Base-by-base conservation (phyloP, 2,797 vertebrate species). In the Mormyrops attenuatus region DNA sequence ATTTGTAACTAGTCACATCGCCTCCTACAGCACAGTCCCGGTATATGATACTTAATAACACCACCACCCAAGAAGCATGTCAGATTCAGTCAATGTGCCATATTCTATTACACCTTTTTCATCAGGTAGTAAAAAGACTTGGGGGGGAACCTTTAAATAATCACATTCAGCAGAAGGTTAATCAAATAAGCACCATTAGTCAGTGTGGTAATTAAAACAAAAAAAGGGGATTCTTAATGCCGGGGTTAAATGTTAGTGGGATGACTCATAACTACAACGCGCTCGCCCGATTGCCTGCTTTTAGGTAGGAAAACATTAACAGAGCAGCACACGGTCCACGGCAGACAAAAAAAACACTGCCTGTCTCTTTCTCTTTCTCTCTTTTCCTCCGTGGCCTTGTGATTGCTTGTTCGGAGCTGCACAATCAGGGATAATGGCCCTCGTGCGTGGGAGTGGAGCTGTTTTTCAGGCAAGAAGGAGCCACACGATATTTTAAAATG, bases 131-230 rank as follows among this genome's bases (percentile, higher is more conserved):
- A 34, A 38, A 34, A 87, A 55, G 85, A 55, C 52, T 87, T 87
- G 26, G 30, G 85, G 85, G 47, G 84, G 11, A 15, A 34, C 69
- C 50, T 89, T 89, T 89, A 77, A 55, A 41, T 82, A 53, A 53
- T 57, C 88, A 38, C 73, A 77, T 57, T 53, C 5, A 82, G 34
- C 66, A 89, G 69, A 89, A 77, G 47, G 66, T 77, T 57, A 55
- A 80, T 89, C 73, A 82, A 89, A 82, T 55, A 57, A 89, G 50
- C 34, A 34, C 26, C 69, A 53, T 77, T 82, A 38, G 60, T 53
- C 30, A 82, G 69, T 89, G 88, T 26, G n/a, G 77, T 89, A 53
- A 57, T 89, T 89, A 89, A 89, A 82, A 87, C 49, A 89, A 89
- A 82, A 87, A 87, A 85, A 5, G 63, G 20, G 30, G 15, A 87